These are phyloP conservation scores for Microctenopoma steveboyesi DNA, from an alignment of 2,797 vertebrate species.

Conservation along the genomic window DNA sequence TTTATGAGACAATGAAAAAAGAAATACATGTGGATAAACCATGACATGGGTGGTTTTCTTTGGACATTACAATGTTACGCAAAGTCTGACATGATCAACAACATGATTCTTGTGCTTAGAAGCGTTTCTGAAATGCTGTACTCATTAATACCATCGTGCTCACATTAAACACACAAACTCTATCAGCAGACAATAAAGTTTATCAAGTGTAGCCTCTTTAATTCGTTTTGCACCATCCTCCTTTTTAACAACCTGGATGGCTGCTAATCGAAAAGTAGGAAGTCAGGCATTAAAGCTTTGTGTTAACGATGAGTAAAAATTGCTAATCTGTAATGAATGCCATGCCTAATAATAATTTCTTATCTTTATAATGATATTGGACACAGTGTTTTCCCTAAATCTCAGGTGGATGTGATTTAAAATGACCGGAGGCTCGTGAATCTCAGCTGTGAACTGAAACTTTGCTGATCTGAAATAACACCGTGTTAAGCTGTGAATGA, in stretches of 20 bases:
- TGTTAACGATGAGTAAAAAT: constrained; percentile 50
- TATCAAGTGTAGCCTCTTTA: constrained; percentile 47
- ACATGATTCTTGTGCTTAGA: background rate
- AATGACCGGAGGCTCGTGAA: constrained; percentile 2
- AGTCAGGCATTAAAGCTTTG: constrained; percentile 37
- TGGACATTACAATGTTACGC: background rate
- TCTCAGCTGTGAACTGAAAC: constrained; percentile 15
- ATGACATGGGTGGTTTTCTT: no score
- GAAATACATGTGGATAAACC: no score
- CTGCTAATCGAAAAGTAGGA: constrained; percentile 36
- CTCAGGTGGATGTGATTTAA: constrained; percentile 21
- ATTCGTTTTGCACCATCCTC: constrained; percentile 48
- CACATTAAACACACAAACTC: constrained; percentile 36
- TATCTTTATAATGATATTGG: constrained; percentile 30
- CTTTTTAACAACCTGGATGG: constrained; percentile 21
- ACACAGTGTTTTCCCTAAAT: constrained; percentile 1
- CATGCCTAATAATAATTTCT: constrained; percentile 43
- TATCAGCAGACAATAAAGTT: constrained; percentile 50
- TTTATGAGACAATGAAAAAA: background rate
- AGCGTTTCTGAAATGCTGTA: constrained; percentile 11
- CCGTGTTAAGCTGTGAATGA: constrained; percentile 13
- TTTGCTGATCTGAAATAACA: constrained; percentile 25
- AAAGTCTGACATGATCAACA: background rate
- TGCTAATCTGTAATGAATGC: constrained; percentile 44
- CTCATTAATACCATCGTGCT: constrained; percentile 11